phyloP scores from a whole-genome alignment of 2,113 vertebrate species.

The human (Homo sapiens) region DNA sequence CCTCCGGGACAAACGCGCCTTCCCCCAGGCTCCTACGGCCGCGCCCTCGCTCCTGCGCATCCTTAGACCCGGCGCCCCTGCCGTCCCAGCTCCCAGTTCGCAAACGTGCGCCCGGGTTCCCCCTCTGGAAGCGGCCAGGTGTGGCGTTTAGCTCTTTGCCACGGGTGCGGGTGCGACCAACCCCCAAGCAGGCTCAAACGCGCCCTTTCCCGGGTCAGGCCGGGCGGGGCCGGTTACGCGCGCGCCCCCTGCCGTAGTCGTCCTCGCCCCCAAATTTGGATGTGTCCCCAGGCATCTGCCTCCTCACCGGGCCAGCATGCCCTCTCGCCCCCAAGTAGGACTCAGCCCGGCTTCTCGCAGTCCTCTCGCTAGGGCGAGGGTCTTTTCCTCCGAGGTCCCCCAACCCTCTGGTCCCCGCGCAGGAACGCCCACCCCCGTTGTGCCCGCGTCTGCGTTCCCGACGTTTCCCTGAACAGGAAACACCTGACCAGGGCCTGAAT shows the following conservation, averaged over 20 bases:
- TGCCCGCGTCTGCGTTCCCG: not conserved
- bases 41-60: not conserved
- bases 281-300: no score
- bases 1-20: not conserved
- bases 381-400: not conserved
- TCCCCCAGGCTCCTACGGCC: no score
- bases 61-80: not conserved
- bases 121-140: not conserved
- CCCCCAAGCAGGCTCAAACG: not conserved
- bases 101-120: not conserved
- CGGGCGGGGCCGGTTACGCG: no score
- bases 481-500: not conserved
- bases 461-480: no score
- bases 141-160: not conserved
- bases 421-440: accelerated
- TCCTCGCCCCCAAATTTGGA: not conserved
- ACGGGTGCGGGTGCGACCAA: accelerated
- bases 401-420: accelerated
- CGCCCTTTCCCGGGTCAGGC: no score
- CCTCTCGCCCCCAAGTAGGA: not conserved
- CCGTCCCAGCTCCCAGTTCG: not conserved
- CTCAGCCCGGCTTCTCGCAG: accelerated
- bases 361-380: accelerated
- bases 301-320: accelerated
- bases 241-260: not conserved